Evolutionary conservation across 2,113 vertebrate genomes (phyloP), one percentile per base, ranked within the genome.

Genomic region (Amphiprion ocellaris): DNA sequence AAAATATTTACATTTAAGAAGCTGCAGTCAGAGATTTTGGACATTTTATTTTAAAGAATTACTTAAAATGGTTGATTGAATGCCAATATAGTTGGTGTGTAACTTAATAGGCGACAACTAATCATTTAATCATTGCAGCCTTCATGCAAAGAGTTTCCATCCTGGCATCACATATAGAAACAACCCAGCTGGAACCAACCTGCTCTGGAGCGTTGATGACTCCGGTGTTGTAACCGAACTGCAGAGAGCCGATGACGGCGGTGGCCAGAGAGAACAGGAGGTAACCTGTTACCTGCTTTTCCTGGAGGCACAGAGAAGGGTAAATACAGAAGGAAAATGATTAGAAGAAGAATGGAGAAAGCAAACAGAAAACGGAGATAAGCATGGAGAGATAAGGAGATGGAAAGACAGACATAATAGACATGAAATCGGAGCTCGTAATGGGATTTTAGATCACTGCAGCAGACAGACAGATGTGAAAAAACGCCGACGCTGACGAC

Each of bases 191-290:
- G 7, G 33, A 37, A 44, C 82, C 47, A 2, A 98, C 98, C 94
- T 66, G 21, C 74, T 98, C 97, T 0, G 98, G 98, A 44, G 98
- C 98, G 74, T 98, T 98, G 91, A 98, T 98, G 79, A 99, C 98
- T 37, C 98, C 98, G 0, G 96, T 98, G 93, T 99, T 99, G 93
- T 97, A 99, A 3, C 98, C 97, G 61, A 96, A 99, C 89, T 98
- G 97, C 65, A 98, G 93, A 0, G 98, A 99, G 77, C 97, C 96
- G 24, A 98, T 97, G 16, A 96, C 90, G 3, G 97, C 97, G 1
- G 97, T 68, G 2, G 46, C 49, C 77, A 98, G 64, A 2, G 97
- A 94, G 59, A 96, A 96, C 37, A 97, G 24, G 72, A 99, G 96
- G 8, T 95, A 95, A 59, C 93, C 90, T 12, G 95, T 95, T 0